Base-by-base conservation (phyloP, 2,113 vertebrate genomes). In the Odontophorus gujanensis region DNA sequence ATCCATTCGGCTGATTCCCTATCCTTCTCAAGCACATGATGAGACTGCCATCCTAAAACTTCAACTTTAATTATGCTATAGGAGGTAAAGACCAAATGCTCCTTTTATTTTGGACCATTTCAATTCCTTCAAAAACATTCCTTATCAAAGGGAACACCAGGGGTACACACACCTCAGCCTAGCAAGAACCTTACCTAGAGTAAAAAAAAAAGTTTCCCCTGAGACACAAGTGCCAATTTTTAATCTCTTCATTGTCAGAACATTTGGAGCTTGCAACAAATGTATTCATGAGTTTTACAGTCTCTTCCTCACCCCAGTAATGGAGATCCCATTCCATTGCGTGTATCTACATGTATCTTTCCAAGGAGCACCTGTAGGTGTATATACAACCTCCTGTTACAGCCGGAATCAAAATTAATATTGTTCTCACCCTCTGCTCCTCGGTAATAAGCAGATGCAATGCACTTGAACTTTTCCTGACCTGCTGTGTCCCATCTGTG, bases 391-490 rank as follows among this genome's bases (percentile, higher is more conserved):
- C 62, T 89, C 48, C 57, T 17, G 13, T 67, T 61, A 78, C 74
- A 78, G 74, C 47, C 47, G 83, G 87, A 32, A 88, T 43, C 76
- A 51, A 19, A 59, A 59, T 57, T 45, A 69, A 90, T 24, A 3
- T 36, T 63, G 61, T 71, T 82, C 97, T 97, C 87, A 99, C 99
- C 98, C 94, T 99, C 98, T 85, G 99, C 98, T 21, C 98, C 98
- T 96, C 98, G 95, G 97, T 99, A 99, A 96, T 99, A 99, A 53
- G 98, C 98, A 74, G 98, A 98, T 9, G 99, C 98, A 15, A 99
- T 98, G 94, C 99, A 99, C 96, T 99, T 99, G 97, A 99, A 99
- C 96, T 99, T 99, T 87, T 99, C 99, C 95, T 99, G 99, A 24
- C 99, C 99, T 6, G 99, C 99, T 25, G 99, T 99, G 97, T 99